Base-by-base conservation (phyloP, 2,113 vertebrate genomes). In the Uria lomvia region DNA sequence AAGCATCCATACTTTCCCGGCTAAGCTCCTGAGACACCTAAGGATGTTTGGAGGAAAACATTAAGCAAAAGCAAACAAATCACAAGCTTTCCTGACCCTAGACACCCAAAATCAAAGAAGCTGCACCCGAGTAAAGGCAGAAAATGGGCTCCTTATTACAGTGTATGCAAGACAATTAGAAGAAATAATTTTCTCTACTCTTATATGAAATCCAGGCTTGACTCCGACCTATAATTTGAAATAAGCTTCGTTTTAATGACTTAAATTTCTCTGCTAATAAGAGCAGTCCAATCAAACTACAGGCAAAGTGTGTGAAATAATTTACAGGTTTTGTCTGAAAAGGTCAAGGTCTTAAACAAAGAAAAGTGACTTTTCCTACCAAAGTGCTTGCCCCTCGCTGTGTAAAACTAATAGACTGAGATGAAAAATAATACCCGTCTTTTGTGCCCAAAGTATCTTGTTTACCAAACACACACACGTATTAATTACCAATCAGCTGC, bases 241-340 rank as follows among this genome's bases (percentile, higher is more conserved):
- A 79, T 81, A 75, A 73, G 32, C 32, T 91, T 92, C 32, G 47
- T 86, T 96, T 96, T 96, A 97, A 97, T 86, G 91, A 86, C 78
- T 90, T 90, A 90, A 83, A 92, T 90, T 96, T 96, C 47, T 83
- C 74, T 91, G 71, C 87, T 97, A 95, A 94, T 90, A 94, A 95
- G 74, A 93, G 45, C 63, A 90, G 42, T 40, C 92, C 73, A 95
- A 92, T 94, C 91, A 96, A 95, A 93, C 50, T 29, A 56, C 42
- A 77, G 78, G 63, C 63, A 93, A 78, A 86, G n/a, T 6, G 23
- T 85, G 63, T 71, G 81, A 96, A 96, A 88, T 96, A 82, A 97
- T 95, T 90, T 94, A 92, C 77, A 88, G 78, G 66, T 87, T 96
- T 85, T 88, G n/a, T 59, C 87, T 93, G 87, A 89, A 96, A 97